Base-by-base conservation (phyloP, 2,113 vertebrate genomes). In the Sorex araneus region DNA sequence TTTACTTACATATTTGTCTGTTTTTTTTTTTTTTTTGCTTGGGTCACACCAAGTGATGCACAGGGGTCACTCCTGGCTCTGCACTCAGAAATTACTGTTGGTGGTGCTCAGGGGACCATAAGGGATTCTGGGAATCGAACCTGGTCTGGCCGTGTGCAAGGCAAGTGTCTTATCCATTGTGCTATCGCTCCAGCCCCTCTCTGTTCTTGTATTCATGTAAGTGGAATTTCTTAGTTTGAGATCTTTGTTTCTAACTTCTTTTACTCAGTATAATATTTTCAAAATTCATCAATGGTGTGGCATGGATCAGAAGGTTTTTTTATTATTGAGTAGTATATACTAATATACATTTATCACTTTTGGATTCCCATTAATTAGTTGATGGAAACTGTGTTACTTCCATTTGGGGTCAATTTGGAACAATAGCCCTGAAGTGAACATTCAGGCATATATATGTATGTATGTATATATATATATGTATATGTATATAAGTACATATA, bases 251-350 rank as follows among this genome's bases (percentile, higher is more conserved):
- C 27, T 66, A 21, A 36, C 5, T 43, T 73, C 36, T 93, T 86
- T 92, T 70, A 50, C 18, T 88, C 89, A 71, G 67, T 40, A 67
- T 86, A 1, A 73, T 77, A 63, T 71, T 77, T 84, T 89, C 64
- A 74, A 74, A 15, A 27, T 86, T 89, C 32, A 87, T 77, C 71
- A 60, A 34, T 54, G 2, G 54, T 32, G 16, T 23, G 91, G 16
- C 10, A 47, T 63, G 69, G 34, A 10, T 43, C 36, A 87, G 16
- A 82, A 8, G 43, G 45, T n/a, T 88, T 69, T 91, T 85, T 54
- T 73, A 87, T 15, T 32, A 15, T 12, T 89, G 25, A 86, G 45
- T 71, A 83, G 36, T 67, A 83, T 63, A 64, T 30, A 8, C 54
- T 36, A 45, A 3, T 28, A 25, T 57, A 9, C 43, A 27, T 36